These are phyloP conservation scores for Lasioglossum zephyrum DNA, from an alignment of 2,888 invertebrate genomes.

Conservation along the genomic window DNA sequence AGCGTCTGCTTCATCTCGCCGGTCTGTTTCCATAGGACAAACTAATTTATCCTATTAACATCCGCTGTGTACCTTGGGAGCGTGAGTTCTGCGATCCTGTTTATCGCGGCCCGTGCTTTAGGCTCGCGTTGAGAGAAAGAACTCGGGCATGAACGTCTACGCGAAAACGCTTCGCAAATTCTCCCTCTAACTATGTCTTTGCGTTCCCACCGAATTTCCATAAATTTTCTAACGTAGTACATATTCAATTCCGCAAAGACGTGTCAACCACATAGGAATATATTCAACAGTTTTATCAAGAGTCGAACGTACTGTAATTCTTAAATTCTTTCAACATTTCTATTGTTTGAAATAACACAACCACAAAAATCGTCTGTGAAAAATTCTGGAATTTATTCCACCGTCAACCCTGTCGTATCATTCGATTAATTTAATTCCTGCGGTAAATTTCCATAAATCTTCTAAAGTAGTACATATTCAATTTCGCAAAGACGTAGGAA, in stretches of 20 bases:
- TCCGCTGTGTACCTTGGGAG: conserved; percentile 59
- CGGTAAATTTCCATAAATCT: too few species aligned
- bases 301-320: too few species aligned
- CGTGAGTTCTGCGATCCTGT: conserved; percentile 36
- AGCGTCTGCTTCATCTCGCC: conserved; percentile 65
- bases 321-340: too few species aligned
- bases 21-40: conserved; percentile 63
- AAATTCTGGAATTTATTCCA: background rate
- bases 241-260: too few species aligned
- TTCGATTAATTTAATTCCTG: too few species aligned
- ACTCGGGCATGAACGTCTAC: conserved; percentile 21
- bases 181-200: background rate
- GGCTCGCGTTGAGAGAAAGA: conserved; percentile 53
- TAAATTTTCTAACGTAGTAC: background rate
- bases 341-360: too few species aligned
- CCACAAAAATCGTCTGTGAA: too few species aligned
- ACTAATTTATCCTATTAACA: conserved; percentile 70
- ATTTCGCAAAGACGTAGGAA: too few species aligned
- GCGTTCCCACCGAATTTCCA: background rate
- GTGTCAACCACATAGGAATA: too few species aligned
- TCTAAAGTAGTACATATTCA: too few species aligned
- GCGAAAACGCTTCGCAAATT: conserved; percentile 6
- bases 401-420: background rate
- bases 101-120: conserved; percentile 52
- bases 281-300: too few species aligned